Percentiles rank a stretch among this genome's conserved stretches.
These are phyloP conservation scores for Daphoenositta chrysoptera DNA, from an alignment of 2,113 vertebrate species.

Conservation along the genomic window DNA sequence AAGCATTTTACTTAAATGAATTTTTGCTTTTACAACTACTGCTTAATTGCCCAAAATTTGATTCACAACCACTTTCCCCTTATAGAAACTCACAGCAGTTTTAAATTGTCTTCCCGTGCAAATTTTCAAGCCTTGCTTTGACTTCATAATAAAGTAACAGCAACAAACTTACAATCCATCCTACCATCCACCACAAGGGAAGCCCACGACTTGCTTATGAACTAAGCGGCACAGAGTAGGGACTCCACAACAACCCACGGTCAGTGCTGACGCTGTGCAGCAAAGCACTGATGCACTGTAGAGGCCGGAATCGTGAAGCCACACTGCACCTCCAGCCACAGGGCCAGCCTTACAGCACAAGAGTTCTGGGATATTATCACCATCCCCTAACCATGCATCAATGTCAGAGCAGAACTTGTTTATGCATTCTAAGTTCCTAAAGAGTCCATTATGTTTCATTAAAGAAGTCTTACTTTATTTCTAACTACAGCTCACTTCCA, in stretches of 20 bases:
- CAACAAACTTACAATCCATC: neutral
- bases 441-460: neutral
- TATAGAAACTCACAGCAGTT: neutral
- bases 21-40: neutral
- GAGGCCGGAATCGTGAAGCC: neutral
- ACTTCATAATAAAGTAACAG: neutral
- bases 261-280: neutral
- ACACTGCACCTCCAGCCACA: neutral
- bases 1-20: neutral
- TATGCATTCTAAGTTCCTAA: neutral
- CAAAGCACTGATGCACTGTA: neutral
- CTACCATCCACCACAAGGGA: neutral
- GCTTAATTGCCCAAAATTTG: neutral
- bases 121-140: neutral
- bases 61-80: neutral
- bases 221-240: neutral
- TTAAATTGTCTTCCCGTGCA: neutral
- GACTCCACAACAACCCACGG: accelerated
- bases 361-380: neutral
- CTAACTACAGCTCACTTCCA: neutral
- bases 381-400: neutral
- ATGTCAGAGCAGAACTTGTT: neutral
- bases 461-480: neutral
- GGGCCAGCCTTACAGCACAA: neutral
- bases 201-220: neutral